Conservation (phyloP, 2,797 vertebrate species). For the Chaetophractus vellerosus region DNA sequence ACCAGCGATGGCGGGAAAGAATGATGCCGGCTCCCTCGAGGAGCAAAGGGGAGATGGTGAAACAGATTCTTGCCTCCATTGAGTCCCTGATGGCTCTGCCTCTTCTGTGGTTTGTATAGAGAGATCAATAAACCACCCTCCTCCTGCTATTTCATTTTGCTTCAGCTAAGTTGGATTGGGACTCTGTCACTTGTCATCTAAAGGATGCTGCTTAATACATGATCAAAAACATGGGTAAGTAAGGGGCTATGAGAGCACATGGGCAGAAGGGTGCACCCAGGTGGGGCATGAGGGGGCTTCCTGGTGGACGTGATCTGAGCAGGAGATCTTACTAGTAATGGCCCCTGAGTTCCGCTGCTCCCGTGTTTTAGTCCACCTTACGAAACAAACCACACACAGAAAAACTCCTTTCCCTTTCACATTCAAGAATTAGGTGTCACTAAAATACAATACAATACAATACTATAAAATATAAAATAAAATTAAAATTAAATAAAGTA, state of each 20-base stretch:
- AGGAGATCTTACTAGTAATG: too few relatives aligned
- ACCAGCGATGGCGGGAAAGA: background rate
- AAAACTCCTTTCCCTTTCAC: background rate
- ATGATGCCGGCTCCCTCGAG: background rate
- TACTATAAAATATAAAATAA: too few relatives aligned
- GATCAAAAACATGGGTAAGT: background rate
- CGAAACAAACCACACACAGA: background rate
- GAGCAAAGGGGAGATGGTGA: background rate
- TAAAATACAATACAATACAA: too few relatives aligned
- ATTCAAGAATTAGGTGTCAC: background rate
- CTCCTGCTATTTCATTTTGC: background rate
- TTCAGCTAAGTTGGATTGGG: background rate
- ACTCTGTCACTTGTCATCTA: background rate
- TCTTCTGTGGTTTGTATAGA: background rate
- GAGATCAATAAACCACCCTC: background rate
- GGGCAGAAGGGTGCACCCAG: background rate
- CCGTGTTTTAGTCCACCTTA: background rate
- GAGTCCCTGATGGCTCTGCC: rapidly evolving
- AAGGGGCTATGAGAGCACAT: background rate
- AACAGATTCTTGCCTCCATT: rapidly evolving
- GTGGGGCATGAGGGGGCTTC: background rate
- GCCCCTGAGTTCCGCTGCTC: background rate
- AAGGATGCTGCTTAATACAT: background rate
- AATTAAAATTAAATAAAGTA: too few relatives aligned
- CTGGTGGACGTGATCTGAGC: background rate